Evolutionary conservation across 2,888 invertebrate species (phyloP).

Genomic region (Ischnus inquisitorius): DNA sequence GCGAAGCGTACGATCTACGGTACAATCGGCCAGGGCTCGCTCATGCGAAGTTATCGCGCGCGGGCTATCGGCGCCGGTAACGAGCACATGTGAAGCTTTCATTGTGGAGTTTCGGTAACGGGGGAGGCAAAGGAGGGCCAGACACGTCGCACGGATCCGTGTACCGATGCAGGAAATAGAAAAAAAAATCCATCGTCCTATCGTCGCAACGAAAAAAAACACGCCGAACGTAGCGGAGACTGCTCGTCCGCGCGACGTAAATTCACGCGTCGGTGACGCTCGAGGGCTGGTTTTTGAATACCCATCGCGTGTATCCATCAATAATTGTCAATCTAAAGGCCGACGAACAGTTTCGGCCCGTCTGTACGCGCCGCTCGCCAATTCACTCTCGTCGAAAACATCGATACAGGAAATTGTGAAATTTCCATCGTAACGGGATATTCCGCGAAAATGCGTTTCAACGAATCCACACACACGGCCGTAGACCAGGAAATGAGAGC

Average conservation of each 20-base stretch:
- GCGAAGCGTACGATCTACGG: slow-evolving; percentile 38
- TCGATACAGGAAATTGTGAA: slow-evolving; percentile 74
- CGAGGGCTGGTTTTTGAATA: slow-evolving; percentile 34
- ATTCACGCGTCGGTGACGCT: slow-evolving; percentile 30
- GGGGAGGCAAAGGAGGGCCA: background rate
- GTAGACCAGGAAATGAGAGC: slow-evolving; percentile 34
- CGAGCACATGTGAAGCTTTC: slow-evolving; percentile 44
- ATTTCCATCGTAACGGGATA: slow-evolving; percentile 77
- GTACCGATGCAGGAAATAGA: slow-evolving; percentile 3
- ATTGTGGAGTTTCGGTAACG: slow-evolving; percentile 42
- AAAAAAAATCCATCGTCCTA: slow-evolving; percentile 23
- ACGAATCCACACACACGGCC: background rate
- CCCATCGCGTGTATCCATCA: slow-evolving; percentile 21
- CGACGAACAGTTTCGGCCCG: slow-evolving; percentile 19
- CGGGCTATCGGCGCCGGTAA: slow-evolving; percentile 48
- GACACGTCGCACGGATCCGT: background rate
- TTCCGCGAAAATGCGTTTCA: slow-evolving; percentile 33
- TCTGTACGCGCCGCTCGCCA: background rate
- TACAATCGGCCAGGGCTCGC: slow-evolving; percentile 24
- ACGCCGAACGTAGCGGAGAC: background rate
- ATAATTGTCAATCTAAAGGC: slow-evolving; percentile 53
- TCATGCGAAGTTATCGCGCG: slow-evolving; percentile 48
- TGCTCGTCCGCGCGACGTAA: slow-evolving; percentile 21
- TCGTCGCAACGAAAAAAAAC: slow-evolving; percentile 8
- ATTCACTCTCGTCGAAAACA: slow-evolving; percentile 4